These are phyloP conservation scores for Petrolisthes manimaculis DNA, from an alignment of 2,888 invertebrate species.

Conservation along the genomic window DNA sequence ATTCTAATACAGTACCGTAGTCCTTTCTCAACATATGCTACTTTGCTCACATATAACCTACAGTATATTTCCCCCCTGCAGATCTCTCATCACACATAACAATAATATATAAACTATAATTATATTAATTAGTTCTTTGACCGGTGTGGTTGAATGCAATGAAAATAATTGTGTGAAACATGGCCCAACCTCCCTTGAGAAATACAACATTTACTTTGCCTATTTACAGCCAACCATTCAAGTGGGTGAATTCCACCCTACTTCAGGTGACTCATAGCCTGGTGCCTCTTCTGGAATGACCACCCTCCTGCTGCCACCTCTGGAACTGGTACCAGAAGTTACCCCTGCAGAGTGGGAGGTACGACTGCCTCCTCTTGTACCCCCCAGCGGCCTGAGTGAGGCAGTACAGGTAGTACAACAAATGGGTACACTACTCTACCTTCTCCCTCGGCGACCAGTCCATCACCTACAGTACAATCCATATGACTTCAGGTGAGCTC, in stretches of 20 bases:
- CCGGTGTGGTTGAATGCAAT: background rate
- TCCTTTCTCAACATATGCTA: background rate
- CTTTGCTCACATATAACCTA: background rate
- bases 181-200: background rate
- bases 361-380: conserved; percentile 43
- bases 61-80: background rate
- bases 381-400: conserved; percentile 39
- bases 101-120: background rate
- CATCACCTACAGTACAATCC: conserved; percentile 51
- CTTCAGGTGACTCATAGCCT: background rate
- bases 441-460: conserved; percentile 34
- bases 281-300: background rate
- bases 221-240: conserved; percentile 46
- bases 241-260: conserved; percentile 32
- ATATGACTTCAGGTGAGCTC: conserved; percentile 52
- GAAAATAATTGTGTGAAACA: background rate
- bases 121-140: background rate
- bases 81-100: background rate
- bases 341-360: conserved; percentile 18
- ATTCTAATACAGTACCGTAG: background rate
- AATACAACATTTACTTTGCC: background rate
- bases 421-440: conserved; percentile 47
- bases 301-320: background rate
- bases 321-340: background rate
- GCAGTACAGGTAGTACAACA: conserved; percentile 42